phyloP scores from a whole-genome alignment of 2,113 vertebrate species.

The Piaya cayana region DNA sequence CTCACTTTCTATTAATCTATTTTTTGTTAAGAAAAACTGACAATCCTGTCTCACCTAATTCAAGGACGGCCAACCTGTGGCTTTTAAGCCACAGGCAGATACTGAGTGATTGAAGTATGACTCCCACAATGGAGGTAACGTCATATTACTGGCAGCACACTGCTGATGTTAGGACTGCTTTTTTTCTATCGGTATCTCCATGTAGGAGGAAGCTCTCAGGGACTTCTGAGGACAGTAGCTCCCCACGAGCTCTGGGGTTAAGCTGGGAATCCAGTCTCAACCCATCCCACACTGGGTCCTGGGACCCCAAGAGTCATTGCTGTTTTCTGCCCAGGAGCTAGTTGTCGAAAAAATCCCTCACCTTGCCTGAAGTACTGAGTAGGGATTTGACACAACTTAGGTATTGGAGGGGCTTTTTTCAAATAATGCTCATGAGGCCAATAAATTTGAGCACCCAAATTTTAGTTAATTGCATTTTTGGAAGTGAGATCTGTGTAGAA shows the following conservation, averaged over 20 bases:
- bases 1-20: conserved; percentile 49
- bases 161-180: background rate
- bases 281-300: background rate
- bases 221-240: background rate
- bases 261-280: background rate
- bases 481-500: background rate
- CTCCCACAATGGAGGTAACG: fast-evolving
- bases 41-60: conserved; percentile 30
- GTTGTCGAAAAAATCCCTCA: background rate
- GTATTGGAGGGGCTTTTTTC: background rate
- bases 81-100: background rate
- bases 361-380: background rate
- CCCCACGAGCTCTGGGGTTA: background rate
- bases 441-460: background rate
- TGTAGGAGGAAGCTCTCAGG: background rate
- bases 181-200: background rate
- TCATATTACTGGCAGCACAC: background rate
- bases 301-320: background rate
- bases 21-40: conserved; percentile 5
- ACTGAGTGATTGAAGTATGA: background rate
- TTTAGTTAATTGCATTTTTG: background rate
- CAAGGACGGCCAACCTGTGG: background rate
- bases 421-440: background rate
- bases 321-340: background rate
- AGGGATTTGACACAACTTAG: background rate